These are phyloP conservation scores for Enteromius mattozi DNA, from an alignment of 2,797 vertebrate species.

Conservation along the genomic window DNA sequence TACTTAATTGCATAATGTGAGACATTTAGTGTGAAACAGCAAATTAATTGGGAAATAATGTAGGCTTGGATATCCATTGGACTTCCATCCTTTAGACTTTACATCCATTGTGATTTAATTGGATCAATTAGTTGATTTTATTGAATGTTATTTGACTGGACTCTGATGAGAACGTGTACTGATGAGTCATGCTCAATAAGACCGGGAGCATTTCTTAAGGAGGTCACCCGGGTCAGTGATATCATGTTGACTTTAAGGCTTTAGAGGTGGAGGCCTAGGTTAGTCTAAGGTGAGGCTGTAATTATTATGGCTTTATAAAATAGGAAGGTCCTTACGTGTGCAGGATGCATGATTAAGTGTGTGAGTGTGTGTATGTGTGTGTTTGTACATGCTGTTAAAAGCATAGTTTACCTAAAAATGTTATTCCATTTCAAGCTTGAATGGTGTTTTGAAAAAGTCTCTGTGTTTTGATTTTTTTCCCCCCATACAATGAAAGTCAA, in stretches of 20 bases:
- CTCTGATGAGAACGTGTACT: neutral
- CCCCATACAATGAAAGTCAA: neutral
- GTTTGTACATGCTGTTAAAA: neutral
- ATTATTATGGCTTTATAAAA: constrained; percentile 12
- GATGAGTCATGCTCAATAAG: neutral
- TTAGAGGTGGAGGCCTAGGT: constrained; percentile 39
- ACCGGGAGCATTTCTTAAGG: neutral
- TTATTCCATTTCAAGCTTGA: neutral
- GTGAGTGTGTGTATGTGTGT: neutral
- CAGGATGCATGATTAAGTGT: neutral
- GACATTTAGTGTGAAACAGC: neutral
- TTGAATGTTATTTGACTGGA: neutral
- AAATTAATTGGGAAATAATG: neutral
- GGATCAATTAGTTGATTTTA: neutral
- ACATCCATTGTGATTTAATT: neutral
- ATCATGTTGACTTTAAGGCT: constrained; percentile 32
- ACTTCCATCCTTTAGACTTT: neutral
- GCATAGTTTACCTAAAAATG: neutral
- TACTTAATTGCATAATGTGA: neutral
- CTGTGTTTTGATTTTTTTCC: neutral
- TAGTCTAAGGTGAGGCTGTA: constrained; percentile 25
- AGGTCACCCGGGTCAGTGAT: constrained; percentile 14
- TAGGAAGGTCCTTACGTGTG: neutral
- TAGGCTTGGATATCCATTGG: neutral
- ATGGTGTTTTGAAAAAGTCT: neutral